Conservation (phyloP, 2,797 vertebrate genomes). For the Syndactyla subalaris region DNA sequence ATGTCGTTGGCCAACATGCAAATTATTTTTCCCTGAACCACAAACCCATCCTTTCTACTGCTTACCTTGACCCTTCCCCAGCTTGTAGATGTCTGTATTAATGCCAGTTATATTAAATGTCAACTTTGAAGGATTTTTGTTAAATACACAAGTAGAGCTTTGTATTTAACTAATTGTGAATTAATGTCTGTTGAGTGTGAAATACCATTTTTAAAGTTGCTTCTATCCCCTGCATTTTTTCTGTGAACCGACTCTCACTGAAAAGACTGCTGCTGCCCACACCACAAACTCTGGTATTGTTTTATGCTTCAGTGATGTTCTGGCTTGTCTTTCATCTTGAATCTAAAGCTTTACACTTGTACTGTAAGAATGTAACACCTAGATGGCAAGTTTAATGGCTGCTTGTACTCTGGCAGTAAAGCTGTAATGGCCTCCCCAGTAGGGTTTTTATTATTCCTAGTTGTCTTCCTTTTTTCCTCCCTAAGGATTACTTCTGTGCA, state of each 20-base stretch:
- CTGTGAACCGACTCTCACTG: background rate
- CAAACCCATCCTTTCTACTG: background rate
- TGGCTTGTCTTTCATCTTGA: background rate
- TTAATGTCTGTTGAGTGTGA: background rate
- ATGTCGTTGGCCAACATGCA: background rate
- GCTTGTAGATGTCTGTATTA: background rate
- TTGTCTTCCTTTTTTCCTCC: background rate
- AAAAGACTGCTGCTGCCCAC: background rate
- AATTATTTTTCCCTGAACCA: background rate
- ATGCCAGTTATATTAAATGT: background rate
- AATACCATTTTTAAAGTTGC: conserved; percentile 14
- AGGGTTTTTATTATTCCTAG: background rate
- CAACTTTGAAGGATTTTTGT: conserved; percentile 28
- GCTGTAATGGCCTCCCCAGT: background rate
- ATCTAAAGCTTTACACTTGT: background rate
- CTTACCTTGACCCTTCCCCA: background rate
- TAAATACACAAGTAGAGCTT: conserved; percentile 59
- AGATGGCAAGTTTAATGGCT: background rate
- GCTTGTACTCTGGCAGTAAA: conserved; percentile 49
- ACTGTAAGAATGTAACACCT: background rate
- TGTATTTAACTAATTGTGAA: conserved; percentile 53
- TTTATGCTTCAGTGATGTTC: background rate
- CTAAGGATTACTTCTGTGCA: background rate
- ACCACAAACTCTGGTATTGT: background rate
- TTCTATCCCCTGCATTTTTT: background rate